Evolutionary conservation across 1,140 invertebrate genomes (phyloP), one percentile per base, ranked within the genome.

Genomic region (Aricia agestis): DNA sequence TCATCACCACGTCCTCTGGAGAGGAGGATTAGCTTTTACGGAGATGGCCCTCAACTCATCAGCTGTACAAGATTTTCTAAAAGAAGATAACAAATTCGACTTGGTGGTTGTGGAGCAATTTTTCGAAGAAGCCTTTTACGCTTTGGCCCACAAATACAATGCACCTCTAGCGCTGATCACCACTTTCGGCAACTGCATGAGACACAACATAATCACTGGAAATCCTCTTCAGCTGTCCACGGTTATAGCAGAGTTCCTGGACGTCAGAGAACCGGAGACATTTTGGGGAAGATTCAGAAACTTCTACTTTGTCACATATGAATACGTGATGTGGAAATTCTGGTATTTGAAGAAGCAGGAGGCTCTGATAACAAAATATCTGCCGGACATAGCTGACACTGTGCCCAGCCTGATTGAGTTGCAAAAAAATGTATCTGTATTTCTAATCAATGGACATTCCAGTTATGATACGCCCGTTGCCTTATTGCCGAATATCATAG

Each of bases 71-170:
- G 70, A 81, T 2, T 86, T 93, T 3, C 79, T 93, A 5, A 77
- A 73, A 4, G 84, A 88, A 70, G 84, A 91, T 10, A 78, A 89
- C 36, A 81, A 84, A 66, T 93, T 89, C 68, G 92, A 93, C 72
- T 42, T 93, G 4, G 83, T 93, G 0, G 92, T 93, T 6, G 70
- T 86, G 63, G 93, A 93, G 76, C 87, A 93, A 67, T 93, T 93
- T 71, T 92, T 89, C 42, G 92, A 92, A 76, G 92, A 93, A 79
- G 87, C 92, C 0, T 82, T 93, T 11, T 85, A 92, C n/a, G 86
- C 92, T 78, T 87, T 93, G 68, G 92, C 91, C 17, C 82, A 90
- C 59, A 93, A 92, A 71, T 93, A 93, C 72, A 85, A 90, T 6
- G 87, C 92, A 18, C 93, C 92, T 4, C 82, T 93, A 42, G 86